Conservation (phyloP, 2,888 invertebrate genomes). For the Athripsodes cinereus region DNA sequence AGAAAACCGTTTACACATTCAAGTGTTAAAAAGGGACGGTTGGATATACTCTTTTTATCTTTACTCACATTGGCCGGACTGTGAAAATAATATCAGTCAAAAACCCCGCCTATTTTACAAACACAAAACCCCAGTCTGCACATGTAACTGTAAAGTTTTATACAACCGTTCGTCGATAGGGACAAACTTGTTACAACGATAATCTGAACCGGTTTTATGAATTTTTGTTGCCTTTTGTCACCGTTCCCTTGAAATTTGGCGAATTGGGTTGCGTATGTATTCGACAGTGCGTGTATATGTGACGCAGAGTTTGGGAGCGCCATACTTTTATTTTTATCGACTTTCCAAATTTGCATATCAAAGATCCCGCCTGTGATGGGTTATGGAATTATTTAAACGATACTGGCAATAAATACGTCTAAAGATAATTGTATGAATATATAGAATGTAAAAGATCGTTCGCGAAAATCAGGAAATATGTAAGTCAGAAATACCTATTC, state of each 20-base stretch:
- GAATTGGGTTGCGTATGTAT: conserved; percentile 10
- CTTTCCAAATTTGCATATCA: conserved; percentile 22
- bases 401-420: too few relatives aligned
- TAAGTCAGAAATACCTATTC: too few relatives aligned
- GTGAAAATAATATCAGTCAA: conserved; percentile 27
- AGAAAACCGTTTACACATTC: neutral
- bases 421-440: too few relatives aligned
- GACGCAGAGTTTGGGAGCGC: conserved; percentile 13
- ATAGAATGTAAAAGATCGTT: too few relatives aligned
- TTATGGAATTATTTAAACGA: neutral
- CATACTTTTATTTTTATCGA: conserved; percentile 26
- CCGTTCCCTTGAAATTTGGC: neutral
- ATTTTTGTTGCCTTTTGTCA: neutral
- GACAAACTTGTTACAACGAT: neutral
- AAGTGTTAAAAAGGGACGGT: conserved; percentile 11
- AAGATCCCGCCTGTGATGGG: conserved; percentile 8
- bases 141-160: neutral
- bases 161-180: neutral
- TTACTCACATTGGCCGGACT: conserved; percentile 26
- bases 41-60: conserved; percentile 19
- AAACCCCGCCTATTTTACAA: conserved; percentile 27
- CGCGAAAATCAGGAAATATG: too few relatives aligned
- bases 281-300: conserved; percentile 4
- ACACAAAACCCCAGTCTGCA: conserved; percentile 2
- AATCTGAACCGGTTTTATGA: neutral